These are phyloP conservation scores for Caerostris darwini DNA, from an alignment of 1,140 invertebrate genomes.

Conservation along the genomic window DNA sequence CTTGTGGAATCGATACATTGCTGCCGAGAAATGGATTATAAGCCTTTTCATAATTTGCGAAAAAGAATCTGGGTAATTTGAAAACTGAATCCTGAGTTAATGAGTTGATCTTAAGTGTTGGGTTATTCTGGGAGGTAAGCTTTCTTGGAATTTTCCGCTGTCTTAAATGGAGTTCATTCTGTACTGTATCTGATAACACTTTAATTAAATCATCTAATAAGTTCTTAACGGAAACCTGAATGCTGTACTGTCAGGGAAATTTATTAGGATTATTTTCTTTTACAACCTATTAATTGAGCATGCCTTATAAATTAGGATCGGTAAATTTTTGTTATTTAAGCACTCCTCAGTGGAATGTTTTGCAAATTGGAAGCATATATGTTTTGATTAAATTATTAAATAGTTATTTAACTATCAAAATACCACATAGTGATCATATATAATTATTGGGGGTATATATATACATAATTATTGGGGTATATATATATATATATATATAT, in stretches of 20 bases:
- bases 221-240: background rate
- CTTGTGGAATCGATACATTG: background rate
- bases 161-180: conserved; percentile 31
- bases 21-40: background rate
- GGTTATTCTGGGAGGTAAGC: background rate
- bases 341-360: too few relatives aligned
- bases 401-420: too few relatives aligned
- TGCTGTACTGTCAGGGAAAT: background rate
- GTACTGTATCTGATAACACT: conserved; percentile 11
- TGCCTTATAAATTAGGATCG: too few relatives aligned
- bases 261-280: background rate
- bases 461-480: too few relatives aligned
- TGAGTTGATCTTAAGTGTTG: background rate
- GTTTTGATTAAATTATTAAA: too few relatives aligned
- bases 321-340: too few relatives aligned
- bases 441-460: too few relatives aligned
- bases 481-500: too few relatives aligned
- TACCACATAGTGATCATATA: too few relatives aligned
- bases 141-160: background rate
- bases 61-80: conserved; percentile 11
- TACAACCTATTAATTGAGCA: background rate
- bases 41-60: background rate
- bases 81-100: background rate
- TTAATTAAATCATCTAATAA: conserved; percentile 24
- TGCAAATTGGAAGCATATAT: too few relatives aligned